Conservation (phyloP, 2,888 invertebrate genomes). For the Cepaea hortensis region DNA sequence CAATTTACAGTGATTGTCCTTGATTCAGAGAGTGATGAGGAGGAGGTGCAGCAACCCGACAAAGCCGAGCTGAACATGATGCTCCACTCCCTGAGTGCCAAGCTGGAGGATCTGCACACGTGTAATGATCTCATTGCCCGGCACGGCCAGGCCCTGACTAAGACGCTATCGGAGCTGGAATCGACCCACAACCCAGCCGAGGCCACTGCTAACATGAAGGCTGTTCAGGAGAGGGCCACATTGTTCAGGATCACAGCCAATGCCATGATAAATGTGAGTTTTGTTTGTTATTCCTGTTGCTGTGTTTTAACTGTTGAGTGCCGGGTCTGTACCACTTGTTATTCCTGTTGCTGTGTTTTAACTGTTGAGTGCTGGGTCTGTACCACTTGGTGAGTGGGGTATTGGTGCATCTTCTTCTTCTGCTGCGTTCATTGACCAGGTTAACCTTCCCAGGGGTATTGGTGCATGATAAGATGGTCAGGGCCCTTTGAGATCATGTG, state of each 20-base stretch:
- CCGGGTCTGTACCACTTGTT: conserved; percentile 79
- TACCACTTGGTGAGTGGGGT: conserved; percentile 53
- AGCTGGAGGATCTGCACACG: conserved; percentile 92
- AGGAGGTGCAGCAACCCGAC: conserved; percentile 72
- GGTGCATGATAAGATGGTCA: too few species aligned
- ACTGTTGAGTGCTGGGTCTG: conserved; percentile 78
- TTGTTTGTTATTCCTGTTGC: too few species aligned
- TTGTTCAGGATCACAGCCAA: conserved; percentile 95
- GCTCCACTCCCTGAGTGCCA: conserved; percentile 82
- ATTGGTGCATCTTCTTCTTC: too few species aligned
- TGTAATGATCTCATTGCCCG: conserved; percentile 93
- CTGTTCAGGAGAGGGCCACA: conserved; percentile 93
- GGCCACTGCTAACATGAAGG: conserved; percentile 80
- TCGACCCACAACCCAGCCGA: conserved; percentile 71
- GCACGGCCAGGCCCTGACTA: conserved; percentile 89
- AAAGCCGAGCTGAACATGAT: conserved; percentile 79
- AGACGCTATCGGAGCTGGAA: conserved; percentile 77
- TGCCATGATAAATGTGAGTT: conserved; percentile 94
- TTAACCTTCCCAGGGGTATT: too few species aligned
- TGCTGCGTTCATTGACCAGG: too few species aligned
- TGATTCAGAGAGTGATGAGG: conserved; percentile 81
- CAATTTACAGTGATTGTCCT: conserved; percentile 49
- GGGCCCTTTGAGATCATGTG: too few species aligned
- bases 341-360: neutral
- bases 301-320: neutral